Conservation (phyloP, 2,888 invertebrate species). For the Drosophila maculinotata region DNA sequence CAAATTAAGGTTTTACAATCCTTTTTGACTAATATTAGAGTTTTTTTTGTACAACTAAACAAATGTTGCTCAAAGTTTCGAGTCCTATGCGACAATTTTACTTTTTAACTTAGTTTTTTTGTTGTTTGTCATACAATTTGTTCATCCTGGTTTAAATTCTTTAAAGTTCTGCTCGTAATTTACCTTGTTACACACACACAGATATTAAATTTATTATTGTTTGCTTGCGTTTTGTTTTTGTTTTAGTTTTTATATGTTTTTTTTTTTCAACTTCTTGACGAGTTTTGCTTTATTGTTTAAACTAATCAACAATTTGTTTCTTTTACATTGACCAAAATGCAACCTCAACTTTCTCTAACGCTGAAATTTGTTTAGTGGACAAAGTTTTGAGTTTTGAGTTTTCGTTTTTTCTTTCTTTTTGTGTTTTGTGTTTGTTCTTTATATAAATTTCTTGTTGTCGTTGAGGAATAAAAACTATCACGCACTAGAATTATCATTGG, state of each 20-base stretch:
- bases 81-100: slow-evolving; percentile 64
- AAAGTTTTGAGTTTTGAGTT: slow-evolving; percentile 34
- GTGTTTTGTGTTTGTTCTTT: slow-evolving; percentile 48
- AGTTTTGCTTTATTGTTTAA: slow-evolving; percentile 57
- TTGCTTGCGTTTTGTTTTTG: slow-evolving; percentile 71
- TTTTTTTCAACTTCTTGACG: slow-evolving; percentile 41
- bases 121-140: slow-evolving; percentile 47
- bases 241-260: slow-evolving; percentile 22
- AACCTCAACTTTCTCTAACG: slow-evolving; percentile 57
- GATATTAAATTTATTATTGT: slow-evolving; percentile 81
- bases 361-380: slow-evolving; percentile 55
- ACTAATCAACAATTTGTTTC: slow-evolving; percentile 77
- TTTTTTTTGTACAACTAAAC: slow-evolving; percentile 63
- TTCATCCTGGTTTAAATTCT: slow-evolving; percentile 67
- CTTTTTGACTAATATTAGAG: slow-evolving; percentile 48
- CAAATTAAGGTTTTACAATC: slow-evolving; percentile 30
- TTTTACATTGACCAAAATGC: slow-evolving; percentile 77
- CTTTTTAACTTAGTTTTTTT: slow-evolving; percentile 26
- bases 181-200: slow-evolving; percentile 65
- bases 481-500: slow-evolving; percentile 86
- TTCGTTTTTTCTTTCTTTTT: slow-evolving; percentile 43
- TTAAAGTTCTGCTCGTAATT: slow-evolving; percentile 66
- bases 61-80: slow-evolving; percentile 56
- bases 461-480: slow-evolving; percentile 85
- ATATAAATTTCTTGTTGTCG: slow-evolving; percentile 68